These are phyloP conservation scores for Tipula helvola DNA, from an alignment of 2,888 invertebrate genomes.

Conservation along the genomic window DNA sequence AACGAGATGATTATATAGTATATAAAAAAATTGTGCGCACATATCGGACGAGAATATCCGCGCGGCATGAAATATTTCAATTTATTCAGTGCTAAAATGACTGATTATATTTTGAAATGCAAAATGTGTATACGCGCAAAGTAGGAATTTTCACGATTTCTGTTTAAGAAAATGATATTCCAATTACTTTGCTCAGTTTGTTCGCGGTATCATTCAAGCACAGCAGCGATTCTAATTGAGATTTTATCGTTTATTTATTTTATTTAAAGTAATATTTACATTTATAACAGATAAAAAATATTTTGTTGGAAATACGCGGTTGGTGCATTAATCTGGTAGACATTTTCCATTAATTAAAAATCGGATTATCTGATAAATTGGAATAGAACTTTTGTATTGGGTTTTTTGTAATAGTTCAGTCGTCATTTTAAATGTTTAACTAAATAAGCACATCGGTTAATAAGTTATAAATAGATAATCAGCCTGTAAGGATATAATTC, in stretches of 20 bases:
- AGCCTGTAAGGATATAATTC: too few relatives aligned
- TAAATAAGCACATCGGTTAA: too few relatives aligned
- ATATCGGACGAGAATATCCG: neutral
- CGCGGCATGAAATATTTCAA: neutral
- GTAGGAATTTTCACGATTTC: neutral
- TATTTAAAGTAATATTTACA: neutral
- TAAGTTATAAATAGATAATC: too few relatives aligned
- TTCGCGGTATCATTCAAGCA: neutral
- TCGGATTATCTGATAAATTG: neutral
- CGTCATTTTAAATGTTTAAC: too few relatives aligned
- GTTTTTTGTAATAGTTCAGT: too few relatives aligned
- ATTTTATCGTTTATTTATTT: constrained; percentile 1
- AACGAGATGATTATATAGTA: neutral
- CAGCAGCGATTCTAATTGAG: constrained; percentile 9
- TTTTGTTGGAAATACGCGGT: neutral
- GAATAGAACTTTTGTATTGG: neutral
- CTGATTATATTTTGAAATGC: constrained; percentile 8
- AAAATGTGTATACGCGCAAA: neutral
- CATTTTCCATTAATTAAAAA: neutral
- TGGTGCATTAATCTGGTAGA: neutral
- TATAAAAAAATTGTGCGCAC: neutral
- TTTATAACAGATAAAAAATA: neutral
- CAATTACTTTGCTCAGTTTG: neutral
- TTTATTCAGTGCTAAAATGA: constrained; percentile 9
- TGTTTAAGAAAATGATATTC: neutral